These are phyloP conservation scores for Alectura lathami DNA, from an alignment of 2,113 vertebrate genomes.

Conservation along the genomic window DNA sequence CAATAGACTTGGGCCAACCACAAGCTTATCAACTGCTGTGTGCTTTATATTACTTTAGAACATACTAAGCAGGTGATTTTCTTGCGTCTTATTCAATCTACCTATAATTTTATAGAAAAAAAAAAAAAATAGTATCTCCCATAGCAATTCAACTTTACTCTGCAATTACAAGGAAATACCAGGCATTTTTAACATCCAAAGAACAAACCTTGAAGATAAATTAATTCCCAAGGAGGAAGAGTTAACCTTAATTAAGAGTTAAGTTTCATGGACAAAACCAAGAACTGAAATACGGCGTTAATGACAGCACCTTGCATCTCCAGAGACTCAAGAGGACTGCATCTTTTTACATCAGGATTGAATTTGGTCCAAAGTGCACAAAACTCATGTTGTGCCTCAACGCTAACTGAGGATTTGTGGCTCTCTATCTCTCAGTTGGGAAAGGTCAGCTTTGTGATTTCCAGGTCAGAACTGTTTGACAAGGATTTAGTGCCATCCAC, in stretches of 20 bases:
- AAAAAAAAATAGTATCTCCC: neutral
- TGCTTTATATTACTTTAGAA: neutral
- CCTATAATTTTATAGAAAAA: neutral
- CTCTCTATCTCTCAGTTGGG: neutral
- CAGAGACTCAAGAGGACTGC: neutral
- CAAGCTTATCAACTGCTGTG: neutral
- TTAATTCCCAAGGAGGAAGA: neutral
- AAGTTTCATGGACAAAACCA: neutral
- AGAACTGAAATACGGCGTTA: neutral
- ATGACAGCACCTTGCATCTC: neutral
- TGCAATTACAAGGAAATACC: neutral
- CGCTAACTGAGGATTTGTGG: constrained; percentile 32
- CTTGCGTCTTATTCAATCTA: neutral
- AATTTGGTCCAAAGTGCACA: neutral
- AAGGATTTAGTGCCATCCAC: constrained; percentile 53
- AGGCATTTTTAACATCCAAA: neutral
- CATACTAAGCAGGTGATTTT: neutral
- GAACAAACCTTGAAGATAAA: neutral
- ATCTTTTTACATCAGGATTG: neutral
- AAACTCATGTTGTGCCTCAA: neutral
- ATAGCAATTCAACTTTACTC: neutral
- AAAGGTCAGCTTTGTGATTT: constrained; percentile 54
- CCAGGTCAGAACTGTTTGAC: constrained; percentile 56
- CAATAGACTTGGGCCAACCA: neutral
- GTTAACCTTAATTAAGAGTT: neutral